Conservation (phyloP, 1,140 invertebrate genomes). For the Drosophila sulfurigaster region DNA sequence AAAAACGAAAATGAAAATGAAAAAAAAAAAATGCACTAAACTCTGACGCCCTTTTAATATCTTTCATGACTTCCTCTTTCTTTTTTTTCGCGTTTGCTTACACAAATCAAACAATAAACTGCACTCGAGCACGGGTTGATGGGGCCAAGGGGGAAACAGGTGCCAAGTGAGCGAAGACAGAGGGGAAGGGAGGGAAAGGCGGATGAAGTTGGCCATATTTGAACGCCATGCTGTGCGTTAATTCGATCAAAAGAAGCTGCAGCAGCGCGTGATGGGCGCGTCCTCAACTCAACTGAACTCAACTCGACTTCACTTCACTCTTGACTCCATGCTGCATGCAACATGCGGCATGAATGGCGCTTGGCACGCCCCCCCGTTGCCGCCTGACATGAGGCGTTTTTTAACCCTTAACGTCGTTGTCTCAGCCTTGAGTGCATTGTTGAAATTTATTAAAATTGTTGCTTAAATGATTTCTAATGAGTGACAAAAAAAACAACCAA, state of each 20-base stretch:
- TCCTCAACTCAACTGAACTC: slow-evolving; percentile 30
- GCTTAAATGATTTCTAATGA: slow-evolving; percentile 78
- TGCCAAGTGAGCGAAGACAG: slow-evolving; percentile 20
- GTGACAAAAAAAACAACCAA: neutral
- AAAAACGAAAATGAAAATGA: neutral
- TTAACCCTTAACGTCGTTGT: slow-evolving; percentile 57
- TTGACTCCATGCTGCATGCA: slow-evolving; percentile 6
- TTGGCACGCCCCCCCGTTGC: slow-evolving; percentile 61
- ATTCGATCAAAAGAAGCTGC: slow-evolving; percentile 73
- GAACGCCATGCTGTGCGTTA: slow-evolving; percentile 76
- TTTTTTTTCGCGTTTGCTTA: no score
- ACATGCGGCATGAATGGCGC: slow-evolving; percentile 49
- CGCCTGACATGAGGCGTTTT: slow-evolving; percentile 7
- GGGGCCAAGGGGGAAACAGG: slow-evolving; percentile 6
- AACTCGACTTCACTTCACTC: neutral
- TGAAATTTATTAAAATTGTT: slow-evolving; percentile 67
- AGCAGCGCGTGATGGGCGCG: slow-evolving; percentile 50
- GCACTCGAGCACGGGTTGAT: slow-evolving; percentile 68
- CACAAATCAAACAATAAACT: slow-evolving; percentile 79
- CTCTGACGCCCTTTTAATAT: slow-evolving; percentile 36
- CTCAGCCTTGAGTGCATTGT: slow-evolving; percentile 43
- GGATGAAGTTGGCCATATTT: slow-evolving; percentile 79
- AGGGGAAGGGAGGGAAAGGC: neutral
- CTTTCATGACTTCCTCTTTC: neutral
- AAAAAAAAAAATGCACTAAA: slow-evolving; percentile 72